Percentiles rank a stretch among this genome's conserved stretches.
Evolutionary conservation across 2,888 invertebrate genomes (phyloP).

Genomic region (Glyphotaelius pellucidus): DNA sequence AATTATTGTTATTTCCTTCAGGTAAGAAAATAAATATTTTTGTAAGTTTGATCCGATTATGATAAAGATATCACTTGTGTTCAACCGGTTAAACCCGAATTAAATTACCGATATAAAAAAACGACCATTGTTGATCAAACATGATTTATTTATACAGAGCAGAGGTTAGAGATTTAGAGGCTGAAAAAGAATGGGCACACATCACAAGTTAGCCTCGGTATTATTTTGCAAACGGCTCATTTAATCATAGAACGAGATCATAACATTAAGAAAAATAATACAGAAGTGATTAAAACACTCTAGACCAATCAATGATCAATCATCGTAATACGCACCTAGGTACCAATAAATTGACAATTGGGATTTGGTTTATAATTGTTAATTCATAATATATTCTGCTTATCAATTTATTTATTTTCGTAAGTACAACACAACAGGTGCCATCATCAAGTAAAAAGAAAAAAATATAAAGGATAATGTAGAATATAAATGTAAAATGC

Average conservation of each 20-base stretch:
- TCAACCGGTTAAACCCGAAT: background rate
- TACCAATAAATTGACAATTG: too few relatives aligned
- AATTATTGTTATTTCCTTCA: background rate
- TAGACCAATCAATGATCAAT: background rate
- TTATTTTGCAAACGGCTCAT: background rate
- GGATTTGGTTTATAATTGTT: too few relatives aligned
- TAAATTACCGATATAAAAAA: background rate
- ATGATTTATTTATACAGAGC: constrained; percentile 16
- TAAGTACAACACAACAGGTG: too few relatives aligned
- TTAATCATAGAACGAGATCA: background rate
- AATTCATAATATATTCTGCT: too few relatives aligned
- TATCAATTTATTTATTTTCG: too few relatives aligned
- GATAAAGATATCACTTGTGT: background rate
- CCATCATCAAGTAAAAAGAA: too few relatives aligned
- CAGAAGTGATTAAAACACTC: background rate
- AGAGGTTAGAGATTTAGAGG: constrained; percentile 41
- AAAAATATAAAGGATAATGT: too few relatives aligned
- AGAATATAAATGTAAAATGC: too few relatives aligned
- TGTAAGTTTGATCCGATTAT: background rate
- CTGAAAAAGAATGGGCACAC: constrained; percentile 38
- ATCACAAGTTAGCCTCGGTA: constrained; percentile 35
- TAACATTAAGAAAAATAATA: background rate
- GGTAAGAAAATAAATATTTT: background rate
- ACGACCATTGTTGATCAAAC: constrained; percentile 9
- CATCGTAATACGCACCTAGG: background rate